Conservation (phyloP, 2,888 invertebrate genomes). For the Diarsia brunnea region DNA sequence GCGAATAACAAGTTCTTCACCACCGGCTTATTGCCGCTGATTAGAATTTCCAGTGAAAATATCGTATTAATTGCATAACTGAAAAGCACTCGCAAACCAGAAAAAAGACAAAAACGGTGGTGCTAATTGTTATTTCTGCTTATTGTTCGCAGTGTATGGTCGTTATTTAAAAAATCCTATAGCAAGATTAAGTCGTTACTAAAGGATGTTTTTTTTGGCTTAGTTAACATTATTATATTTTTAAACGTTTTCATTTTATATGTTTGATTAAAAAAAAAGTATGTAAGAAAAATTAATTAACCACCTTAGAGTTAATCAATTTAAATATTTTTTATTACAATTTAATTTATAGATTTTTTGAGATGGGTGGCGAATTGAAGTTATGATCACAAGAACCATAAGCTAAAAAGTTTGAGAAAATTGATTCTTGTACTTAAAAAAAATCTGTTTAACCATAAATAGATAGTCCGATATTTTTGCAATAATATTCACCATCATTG, state of each 20-base stretch:
- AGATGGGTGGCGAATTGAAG: neutral
- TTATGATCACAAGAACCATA: neutral
- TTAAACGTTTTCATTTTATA: neutral
- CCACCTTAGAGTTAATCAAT: neutral
- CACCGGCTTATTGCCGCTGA: slow-evolving; percentile 61
- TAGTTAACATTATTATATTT: neutral
- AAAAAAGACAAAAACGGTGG: slow-evolving; percentile 31
- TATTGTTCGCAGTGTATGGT: slow-evolving; percentile 15
- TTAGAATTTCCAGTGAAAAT: slow-evolving; percentile 64
- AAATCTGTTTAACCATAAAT: neutral
- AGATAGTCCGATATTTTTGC: neutral
- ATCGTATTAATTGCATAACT: slow-evolving; percentile 58
- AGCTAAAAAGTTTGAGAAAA: neutral
- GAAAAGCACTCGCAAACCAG: slow-evolving; percentile 39
- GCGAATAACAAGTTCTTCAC: slow-evolving; percentile 65
- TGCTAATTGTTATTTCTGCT: slow-evolving; percentile 48
- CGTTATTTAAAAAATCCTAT: slow-evolving; percentile 24
- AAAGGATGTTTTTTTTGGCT: neutral
- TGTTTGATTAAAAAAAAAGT: neutral
- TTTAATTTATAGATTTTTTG: neutral
- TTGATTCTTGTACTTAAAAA: neutral
- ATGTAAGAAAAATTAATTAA: neutral
- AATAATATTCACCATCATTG: neutral
- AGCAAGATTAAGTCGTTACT: neutral
- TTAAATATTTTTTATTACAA: neutral